Conservation (phyloP, 2,888 invertebrate species). For the Drosophila neoperkinsi region DNA sequence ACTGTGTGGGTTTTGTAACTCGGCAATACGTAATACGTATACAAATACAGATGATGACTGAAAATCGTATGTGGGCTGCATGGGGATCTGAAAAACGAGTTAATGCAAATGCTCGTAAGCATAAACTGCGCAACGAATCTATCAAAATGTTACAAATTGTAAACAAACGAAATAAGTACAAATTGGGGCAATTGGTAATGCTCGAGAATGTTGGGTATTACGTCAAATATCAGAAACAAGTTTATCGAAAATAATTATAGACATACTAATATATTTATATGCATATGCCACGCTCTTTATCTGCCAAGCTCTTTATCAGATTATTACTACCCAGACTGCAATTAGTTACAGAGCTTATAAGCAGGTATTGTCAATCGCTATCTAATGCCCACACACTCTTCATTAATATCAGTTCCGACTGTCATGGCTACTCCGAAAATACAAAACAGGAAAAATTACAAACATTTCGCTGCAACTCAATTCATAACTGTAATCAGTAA, state of each 20-base stretch:
- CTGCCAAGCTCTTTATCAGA: slow-evolving; percentile 17
- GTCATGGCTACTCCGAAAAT: slow-evolving; percentile 28
- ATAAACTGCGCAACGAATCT: slow-evolving; percentile 52
- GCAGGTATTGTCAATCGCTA: slow-evolving; percentile 17
- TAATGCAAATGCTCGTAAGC: slow-evolving; percentile 26
- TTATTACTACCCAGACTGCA: slow-evolving; percentile 14
- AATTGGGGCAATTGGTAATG: slow-evolving; percentile 12
- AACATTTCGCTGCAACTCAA: slow-evolving; percentile 6
- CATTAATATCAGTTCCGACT: slow-evolving; percentile 18
- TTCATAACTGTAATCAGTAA: slow-evolving; percentile 47
- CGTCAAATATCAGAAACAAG: neutral
- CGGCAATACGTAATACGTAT: neutral
- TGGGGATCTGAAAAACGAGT: slow-evolving; percentile 16
- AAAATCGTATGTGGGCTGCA: slow-evolving; percentile 34
- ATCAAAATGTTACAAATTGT: slow-evolving; percentile 13
- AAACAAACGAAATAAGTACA: slow-evolving; percentile 16
- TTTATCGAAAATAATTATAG: slow-evolving; percentile 11
- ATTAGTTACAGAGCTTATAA: slow-evolving; percentile 27
- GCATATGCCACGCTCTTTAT: slow-evolving; percentile 10
- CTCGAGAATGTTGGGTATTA: slow-evolving; percentile 3
- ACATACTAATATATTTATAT: neutral
- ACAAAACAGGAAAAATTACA: neutral
- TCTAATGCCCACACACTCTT: slow-evolving; percentile 6
- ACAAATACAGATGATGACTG: slow-evolving; percentile 18
- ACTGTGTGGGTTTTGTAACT: slow-evolving; percentile 42